Conservation (phyloP, 1,140 invertebrate genomes). For the Euura lappo region DNA sequence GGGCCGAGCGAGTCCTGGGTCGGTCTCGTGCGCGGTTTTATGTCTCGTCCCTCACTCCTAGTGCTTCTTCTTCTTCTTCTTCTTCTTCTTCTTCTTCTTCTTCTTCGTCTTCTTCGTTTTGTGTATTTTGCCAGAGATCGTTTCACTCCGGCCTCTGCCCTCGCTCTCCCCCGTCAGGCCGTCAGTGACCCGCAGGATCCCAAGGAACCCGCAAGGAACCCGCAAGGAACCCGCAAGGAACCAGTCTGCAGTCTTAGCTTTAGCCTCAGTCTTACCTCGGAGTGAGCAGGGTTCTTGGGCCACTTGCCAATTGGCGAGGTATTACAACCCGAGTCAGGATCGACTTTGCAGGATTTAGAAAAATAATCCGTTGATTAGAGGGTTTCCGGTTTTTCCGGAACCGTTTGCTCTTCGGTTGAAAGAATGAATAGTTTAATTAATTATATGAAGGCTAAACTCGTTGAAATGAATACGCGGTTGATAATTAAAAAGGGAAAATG, state of each 20-base stretch:
- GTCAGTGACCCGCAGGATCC: not conserved
- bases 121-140: not conserved
- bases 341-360: no score
- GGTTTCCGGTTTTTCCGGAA: no score
- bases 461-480: no score
- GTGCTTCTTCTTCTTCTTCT: slow-evolving; percentile 18
- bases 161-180: not conserved
- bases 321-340: no score
- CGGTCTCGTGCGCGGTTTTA: not conserved
- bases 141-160: slow-evolving; percentile 3
- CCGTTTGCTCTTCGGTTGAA: no score
- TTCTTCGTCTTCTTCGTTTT: slow-evolving; percentile 1
- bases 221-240: not conserved
- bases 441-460: no score
- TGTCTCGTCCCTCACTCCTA: slow-evolving; percentile 15
- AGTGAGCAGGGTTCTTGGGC: not conserved
- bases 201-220: not conserved
- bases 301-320: not conserved
- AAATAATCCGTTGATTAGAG: no score
- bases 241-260: not conserved
- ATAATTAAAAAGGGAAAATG: no score
- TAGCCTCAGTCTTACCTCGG: not conserved
- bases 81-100: not conserved
- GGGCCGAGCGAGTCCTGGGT: not conserved
- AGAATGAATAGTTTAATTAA: no score